phyloP scores from a whole-genome alignment of 2,797 vertebrate genomes.

The Paedocypris micromegethes region DNA sequence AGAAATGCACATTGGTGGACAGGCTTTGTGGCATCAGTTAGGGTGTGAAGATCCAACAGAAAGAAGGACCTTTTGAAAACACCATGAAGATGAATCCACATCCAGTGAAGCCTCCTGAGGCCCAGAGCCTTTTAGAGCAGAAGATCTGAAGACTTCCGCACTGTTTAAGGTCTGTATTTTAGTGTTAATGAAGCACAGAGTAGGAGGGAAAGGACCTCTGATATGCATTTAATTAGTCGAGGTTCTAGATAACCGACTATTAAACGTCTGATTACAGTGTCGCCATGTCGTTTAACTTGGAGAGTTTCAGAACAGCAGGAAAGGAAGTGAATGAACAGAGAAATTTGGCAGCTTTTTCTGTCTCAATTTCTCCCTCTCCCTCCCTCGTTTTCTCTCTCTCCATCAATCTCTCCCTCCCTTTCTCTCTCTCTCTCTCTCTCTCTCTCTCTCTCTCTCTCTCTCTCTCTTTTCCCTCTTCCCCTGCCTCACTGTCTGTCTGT shows the following conservation, averaged over 20 bases:
- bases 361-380: background rate
- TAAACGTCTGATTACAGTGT: constrained; percentile 53
- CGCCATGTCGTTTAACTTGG: constrained; percentile 44
- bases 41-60: constrained; percentile 35
- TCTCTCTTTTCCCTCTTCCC: too few species aligned
- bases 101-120: constrained; percentile 34
- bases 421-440: too few species aligned
- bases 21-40: constrained; percentile 39
- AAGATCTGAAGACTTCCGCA: constrained; percentile 36
- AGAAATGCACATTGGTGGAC: constrained; percentile 48
- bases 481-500: too few species aligned
- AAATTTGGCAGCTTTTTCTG: background rate
- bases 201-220: constrained; percentile 26
- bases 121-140: constrained; percentile 28
- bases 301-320: constrained; percentile 49
- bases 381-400: too few species aligned
- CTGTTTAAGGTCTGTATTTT: constrained; percentile 34
- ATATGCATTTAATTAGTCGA: constrained; percentile 41
- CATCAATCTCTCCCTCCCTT: too few species aligned
- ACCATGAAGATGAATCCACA: constrained; percentile 47
- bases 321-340: constrained; percentile 20
- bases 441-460: too few species aligned
- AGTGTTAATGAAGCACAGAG: constrained; percentile 39
- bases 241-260: constrained; percentile 36
- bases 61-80: constrained; percentile 35